Base-by-base conservation (phyloP, 2,797 vertebrate genomes). In the Epinephelus malabaricus region DNA sequence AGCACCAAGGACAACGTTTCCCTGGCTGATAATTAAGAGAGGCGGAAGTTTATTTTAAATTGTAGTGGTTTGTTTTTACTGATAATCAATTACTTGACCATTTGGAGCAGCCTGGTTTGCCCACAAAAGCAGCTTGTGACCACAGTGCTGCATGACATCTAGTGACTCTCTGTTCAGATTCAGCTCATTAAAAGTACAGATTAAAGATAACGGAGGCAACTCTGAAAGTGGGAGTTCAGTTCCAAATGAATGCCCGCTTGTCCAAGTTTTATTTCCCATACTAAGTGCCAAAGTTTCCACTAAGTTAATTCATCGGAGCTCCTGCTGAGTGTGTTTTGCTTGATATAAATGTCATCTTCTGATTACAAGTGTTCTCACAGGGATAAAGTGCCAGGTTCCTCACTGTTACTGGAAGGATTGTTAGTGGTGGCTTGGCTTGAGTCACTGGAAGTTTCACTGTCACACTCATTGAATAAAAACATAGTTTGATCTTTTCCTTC, bases 151-250 rank as follows among this genome's bases (percentile, higher is more conserved):
- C 53, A 1, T 62, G 21, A 75, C 47, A 54, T 59, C 43, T 5
- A 59, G 4, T 15, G 10, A 73, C 34, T 27, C 49, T 49, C 23
- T 2, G 2, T 45, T 68, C 58, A 69, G 25, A 71, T 19, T 47
- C 55, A 47, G 27, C 62, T 81, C 30, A 69, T 73, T 81, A 70
- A 66, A 81, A 59, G 19, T 43, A 51, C 58, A 73, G 18, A 69
- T 56, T 47, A 63, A 18, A 67, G 38, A 64, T 38, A 43, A 64
- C 5, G 1, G 8, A 63, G 19, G 30, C 47, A 6, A 60, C 21
- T 53, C 38, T 72, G 54, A 1, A 53, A 54, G 59, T 3, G 13
- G 5, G 1, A 6, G 38, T 51, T 54, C 50, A n/a, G 10, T 25
- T 58, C 27, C 51, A 64, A 69, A 34, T 23, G 4, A 58, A 10